phyloP scores from a whole-genome alignment of 2,113 vertebrate species.

The Phalacrocorax brasilianus region DNA sequence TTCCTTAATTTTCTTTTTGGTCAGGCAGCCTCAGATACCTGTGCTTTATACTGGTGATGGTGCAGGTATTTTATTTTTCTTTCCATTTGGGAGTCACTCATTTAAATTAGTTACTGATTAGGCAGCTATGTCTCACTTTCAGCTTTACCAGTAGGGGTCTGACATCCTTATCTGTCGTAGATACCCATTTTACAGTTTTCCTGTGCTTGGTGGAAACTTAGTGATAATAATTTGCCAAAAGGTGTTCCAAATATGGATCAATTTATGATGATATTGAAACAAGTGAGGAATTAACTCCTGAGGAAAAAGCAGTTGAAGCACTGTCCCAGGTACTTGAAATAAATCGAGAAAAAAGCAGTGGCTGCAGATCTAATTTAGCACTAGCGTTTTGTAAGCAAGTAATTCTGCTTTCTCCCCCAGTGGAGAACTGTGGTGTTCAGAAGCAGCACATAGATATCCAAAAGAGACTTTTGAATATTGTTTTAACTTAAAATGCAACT shows the following conservation, averaged over 20 bases:
- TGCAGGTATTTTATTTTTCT: not conserved
- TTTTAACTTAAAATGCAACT: not conserved
- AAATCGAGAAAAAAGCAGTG: not conserved
- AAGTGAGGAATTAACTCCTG: not conserved
- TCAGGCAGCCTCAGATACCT: not conserved
- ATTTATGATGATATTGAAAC: not conserved
- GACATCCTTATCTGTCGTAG: not conserved
- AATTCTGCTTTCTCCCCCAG: not conserved
- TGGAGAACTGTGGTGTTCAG: not conserved
- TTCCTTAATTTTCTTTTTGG: not conserved
- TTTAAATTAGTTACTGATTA: not conserved
- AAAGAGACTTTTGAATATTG: not conserved
- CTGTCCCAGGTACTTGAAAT: not conserved
- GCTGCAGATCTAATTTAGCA: not conserved
- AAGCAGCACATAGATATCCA: not conserved
- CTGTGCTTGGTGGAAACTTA: not conserved
- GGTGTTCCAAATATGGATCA: not conserved
- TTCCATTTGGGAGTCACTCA: not conserved
- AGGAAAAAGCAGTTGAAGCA: not conserved
- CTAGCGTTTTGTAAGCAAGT: not conserved
- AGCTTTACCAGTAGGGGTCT: not conserved
- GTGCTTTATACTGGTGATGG: not conserved
- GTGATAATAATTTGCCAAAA: not conserved
- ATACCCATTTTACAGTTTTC: not conserved
- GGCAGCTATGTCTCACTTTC: not conserved